These are phyloP conservation scores for Apoda limacodes DNA, from an alignment of 2,888 invertebrate species.

Conservation along the genomic window DNA sequence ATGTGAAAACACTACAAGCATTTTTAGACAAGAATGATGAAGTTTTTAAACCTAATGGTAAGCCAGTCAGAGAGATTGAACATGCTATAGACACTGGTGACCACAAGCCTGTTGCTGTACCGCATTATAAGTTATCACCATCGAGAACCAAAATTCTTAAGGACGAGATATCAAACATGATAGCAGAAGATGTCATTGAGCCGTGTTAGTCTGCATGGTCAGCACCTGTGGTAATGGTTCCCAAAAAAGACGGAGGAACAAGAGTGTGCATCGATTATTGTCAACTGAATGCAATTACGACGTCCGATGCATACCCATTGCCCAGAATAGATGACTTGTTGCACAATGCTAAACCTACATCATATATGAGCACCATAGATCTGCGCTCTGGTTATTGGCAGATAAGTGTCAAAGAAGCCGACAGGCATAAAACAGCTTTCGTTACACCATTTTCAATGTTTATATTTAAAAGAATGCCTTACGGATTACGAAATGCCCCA, in stretches of 20 bases:
- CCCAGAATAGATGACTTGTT: constrained; percentile 23
- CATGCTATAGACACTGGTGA: too few species aligned
- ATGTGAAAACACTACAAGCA: too few species aligned
- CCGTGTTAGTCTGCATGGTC: constrained; percentile 26
- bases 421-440: constrained; percentile 20
- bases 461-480: constrained; percentile 21
- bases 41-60: too few species aligned
- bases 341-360: constrained; percentile 18
- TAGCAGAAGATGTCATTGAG: constrained; percentile 21
- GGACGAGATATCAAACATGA: constrained; percentile 24
- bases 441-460: constrained; percentile 15
- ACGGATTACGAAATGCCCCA: constrained; percentile 19
- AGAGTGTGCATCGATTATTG: constrained; percentile 27
- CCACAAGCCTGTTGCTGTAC: constrained; percentile 28
- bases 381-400: constrained; percentile 22
- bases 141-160: constrained; percentile 20
- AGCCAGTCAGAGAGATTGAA: too few species aligned
- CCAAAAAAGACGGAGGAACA: constrained; percentile 21
- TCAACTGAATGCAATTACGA: constrained; percentile 25
- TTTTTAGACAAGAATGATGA: too few species aligned
- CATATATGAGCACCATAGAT: constrained; percentile 21
- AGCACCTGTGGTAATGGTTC: constrained; percentile 21
- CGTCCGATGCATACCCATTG: constrained; percentile 23
- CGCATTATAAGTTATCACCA: constrained; percentile 29
- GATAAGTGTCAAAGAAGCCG: constrained; percentile 11